phyloP scores from a whole-genome alignment of 2,888 invertebrate genomes.

The Drosophila anomalipes region DNA sequence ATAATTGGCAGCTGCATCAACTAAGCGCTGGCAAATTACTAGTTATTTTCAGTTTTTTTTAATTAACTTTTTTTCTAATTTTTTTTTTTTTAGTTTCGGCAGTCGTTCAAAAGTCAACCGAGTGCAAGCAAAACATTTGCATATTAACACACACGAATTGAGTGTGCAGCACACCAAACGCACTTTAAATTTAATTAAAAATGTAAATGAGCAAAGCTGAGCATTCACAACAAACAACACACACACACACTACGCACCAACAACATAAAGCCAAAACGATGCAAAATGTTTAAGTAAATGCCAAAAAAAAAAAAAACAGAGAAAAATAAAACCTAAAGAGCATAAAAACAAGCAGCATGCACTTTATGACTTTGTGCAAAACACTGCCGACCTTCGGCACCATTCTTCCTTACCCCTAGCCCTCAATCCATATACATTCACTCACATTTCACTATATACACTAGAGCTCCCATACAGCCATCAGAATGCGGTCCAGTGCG shows the following conservation, averaged over 20 bases:
- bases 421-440: background rate
- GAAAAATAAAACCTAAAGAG: slow-evolving; percentile 35
- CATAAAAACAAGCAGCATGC: slow-evolving; percentile 55
- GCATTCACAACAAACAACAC: slow-evolving; percentile 31
- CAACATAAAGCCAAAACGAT: slow-evolving; percentile 24
- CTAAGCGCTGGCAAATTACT: background rate
- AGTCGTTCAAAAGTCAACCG: slow-evolving; percentile 1
- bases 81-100: background rate
- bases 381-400: background rate
- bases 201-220: slow-evolving; percentile 64
- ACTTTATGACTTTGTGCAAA: slow-evolving; percentile 62
- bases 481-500: slow-evolving; percentile 66
- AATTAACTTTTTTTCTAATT: background rate
- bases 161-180: slow-evolving; percentile 19
- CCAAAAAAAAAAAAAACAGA: slow-evolving; percentile 20
- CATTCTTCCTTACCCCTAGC: background rate
- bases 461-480: slow-evolving; percentile 56
- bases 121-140: slow-evolving; percentile 45
- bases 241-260: slow-evolving; percentile 1
- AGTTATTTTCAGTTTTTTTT: background rate
- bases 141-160: slow-evolving; percentile 41
- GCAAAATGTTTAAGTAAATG: slow-evolving; percentile 33
- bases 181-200: slow-evolving; percentile 78
- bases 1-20: background rate
- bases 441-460: slow-evolving; percentile 2